A percentile compares a stretch with the other conserved stretches of the same genome.
Evolutionary conservation across 2,797 vertebrate genomes (phyloP).

Genomic region (Lates japonicus): DNA sequence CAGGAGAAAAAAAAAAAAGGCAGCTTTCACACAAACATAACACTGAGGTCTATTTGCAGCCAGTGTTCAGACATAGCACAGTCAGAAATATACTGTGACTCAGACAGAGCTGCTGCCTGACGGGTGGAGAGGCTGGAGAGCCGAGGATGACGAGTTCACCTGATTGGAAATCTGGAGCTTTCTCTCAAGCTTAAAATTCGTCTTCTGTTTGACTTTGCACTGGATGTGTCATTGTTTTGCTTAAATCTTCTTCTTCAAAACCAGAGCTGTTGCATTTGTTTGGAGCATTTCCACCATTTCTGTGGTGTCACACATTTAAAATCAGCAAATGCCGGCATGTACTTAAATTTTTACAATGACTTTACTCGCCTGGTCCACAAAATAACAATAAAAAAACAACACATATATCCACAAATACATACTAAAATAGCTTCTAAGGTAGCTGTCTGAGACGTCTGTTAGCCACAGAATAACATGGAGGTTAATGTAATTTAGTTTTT

Average conservation of each 20-base stretch:
- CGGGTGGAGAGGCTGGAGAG: neutral
- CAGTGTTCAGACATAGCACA: slow-evolving; percentile 28
- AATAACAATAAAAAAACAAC: neutral
- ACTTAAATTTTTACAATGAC: neutral
- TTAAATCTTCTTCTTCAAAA: neutral
- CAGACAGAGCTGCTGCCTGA: neutral
- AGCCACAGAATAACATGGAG: too few relatives aligned
- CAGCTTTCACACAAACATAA: slow-evolving; percentile 36
- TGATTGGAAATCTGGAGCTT: neutral
- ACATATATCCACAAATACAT: neutral
- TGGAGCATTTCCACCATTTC: neutral
- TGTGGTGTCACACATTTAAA: neutral
- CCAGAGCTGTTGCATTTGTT: too few relatives aligned
- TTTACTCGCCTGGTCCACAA: neutral
- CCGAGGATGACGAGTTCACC: neutral
- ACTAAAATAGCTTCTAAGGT: neutral
- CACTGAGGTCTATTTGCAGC: slow-evolving; percentile 51
- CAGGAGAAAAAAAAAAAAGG: slow-evolving; percentile 13
- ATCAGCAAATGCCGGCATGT: neutral
- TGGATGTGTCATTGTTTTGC: neutral
- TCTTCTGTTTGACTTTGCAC: neutral
- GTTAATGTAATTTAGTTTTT: neutral
- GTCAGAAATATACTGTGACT: slow-evolving; percentile 55
- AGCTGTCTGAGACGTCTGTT: neutral
- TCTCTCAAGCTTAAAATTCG: neutral